Percentiles rank a stretch among this genome's conserved stretches.
Conservation (phyloP, 2,888 invertebrate genomes). For the Tolmerus cingulatus region DNA sequence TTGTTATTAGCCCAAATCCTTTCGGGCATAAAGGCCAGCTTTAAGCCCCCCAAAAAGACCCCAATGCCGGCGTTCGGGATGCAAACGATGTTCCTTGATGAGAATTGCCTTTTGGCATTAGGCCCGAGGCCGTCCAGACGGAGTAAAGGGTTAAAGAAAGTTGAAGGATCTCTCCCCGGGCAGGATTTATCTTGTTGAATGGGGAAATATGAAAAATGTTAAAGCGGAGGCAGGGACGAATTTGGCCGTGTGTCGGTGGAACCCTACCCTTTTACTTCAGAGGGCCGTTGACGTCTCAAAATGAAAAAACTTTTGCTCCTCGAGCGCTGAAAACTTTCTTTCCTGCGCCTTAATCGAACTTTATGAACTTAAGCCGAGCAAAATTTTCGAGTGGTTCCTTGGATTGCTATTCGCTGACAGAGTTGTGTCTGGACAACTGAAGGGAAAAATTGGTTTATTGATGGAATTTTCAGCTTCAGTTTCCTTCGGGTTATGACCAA, state of each 20-base stretch:
- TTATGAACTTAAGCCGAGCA: background rate
- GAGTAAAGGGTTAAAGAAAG: background rate
- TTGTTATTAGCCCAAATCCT: background rate
- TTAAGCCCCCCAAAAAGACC: background rate
- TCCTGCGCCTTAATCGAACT: background rate
- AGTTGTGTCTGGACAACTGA: background rate
- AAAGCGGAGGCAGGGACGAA: background rate
- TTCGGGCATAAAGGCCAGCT: background rate
- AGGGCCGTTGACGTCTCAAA: background rate
- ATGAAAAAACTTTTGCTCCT: conserved; percentile 1
- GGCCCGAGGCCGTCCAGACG: background rate
- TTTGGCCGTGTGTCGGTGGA: background rate
- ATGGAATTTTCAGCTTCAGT: conserved; percentile 10
- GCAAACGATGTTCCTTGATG: background rate
- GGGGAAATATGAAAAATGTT: conserved; percentile 9
- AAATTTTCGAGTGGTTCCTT: background rate
- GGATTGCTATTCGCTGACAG: background rate
- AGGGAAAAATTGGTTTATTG: conserved; percentile 29
- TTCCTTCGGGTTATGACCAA: background rate
- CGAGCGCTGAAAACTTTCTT: background rate
- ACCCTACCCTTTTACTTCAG: background rate
- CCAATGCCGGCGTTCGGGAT: background rate
- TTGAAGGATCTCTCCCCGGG: background rate
- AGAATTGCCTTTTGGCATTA: background rate
- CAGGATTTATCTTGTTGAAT: background rate